Base-by-base conservation (phyloP, 2,113 vertebrate genomes). In the Coregonus clupeaformis region DNA sequence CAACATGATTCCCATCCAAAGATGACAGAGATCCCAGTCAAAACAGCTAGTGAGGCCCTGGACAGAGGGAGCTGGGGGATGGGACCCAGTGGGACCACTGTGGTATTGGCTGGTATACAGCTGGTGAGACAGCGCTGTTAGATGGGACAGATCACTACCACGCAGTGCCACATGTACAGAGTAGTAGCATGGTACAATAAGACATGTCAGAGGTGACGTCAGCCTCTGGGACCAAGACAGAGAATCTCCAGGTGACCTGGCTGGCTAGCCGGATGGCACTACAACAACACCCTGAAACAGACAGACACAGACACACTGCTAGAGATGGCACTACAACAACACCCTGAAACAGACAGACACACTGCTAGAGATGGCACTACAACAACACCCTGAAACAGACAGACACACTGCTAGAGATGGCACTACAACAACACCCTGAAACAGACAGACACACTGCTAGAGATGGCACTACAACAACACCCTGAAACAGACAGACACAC, bases 21-120 rank as follows among this genome's bases (percentile, higher is more conserved):
- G 82, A 90, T 88, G 86, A 91, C 90, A 85, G 85, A 84, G 84
- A 85, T 79, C 80, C 81, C 83, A 87, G 85, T 90, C 89, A 89
- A 90, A 91, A 90, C 89, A 93, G 80, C 62, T 74, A 62, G 73
- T 80, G 88, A 93, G 79, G 59, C 75, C 63, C 76, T 80, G 74
- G 77, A 63, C 66, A 74, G 70, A 32, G 52, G 42, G 66, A 30
- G 16, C 11, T 2, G 36, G 72, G 74, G 73, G 63, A 63, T 4
- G 60, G 22, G 18, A 45, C 30, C 1, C 27, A 52, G 66, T 4
- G 64, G 22, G 78, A 82, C 78, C 75, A 65, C 69, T 80, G 77
- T 75, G 72, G 82, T 63, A 74, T 72, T 83, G 82, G 76, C 73
- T 76, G 78, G 72, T 70, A 25, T 52, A 78, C 85, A 86, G 75